phyloP scores from a whole-genome alignment of 2,113 vertebrate species.

The Martes martes region DNA sequence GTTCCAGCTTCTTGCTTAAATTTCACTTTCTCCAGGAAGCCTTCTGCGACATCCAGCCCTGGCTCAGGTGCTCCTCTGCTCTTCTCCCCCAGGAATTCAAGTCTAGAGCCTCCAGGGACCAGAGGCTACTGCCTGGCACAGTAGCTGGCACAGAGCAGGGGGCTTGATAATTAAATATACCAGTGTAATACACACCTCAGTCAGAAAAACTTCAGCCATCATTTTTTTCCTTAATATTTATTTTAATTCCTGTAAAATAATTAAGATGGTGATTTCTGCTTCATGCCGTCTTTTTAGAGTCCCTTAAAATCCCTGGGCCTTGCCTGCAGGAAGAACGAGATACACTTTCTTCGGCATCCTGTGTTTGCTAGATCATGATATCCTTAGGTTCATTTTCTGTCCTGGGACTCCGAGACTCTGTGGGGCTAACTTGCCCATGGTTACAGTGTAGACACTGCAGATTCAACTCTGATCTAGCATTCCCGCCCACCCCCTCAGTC shows the following conservation, averaged over 20 bases:
- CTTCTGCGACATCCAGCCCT: neutral
- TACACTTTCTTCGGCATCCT: neutral
- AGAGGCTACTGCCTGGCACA: neutral
- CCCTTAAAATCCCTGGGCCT: neutral
- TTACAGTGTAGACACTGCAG: neutral
- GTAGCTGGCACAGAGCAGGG: neutral
- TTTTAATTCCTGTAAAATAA: neutral
- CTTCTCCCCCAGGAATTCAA: neutral
- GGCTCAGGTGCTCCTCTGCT: neutral
- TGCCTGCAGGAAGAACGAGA: neutral
- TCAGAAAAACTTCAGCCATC: neutral
- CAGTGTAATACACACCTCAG: neutral
- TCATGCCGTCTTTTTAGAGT: neutral
- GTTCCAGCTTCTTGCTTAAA: neutral
- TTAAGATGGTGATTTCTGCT: neutral
- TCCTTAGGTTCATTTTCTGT: neutral
- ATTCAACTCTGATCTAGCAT: neutral
- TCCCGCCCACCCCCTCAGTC: no score
- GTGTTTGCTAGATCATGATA: neutral
- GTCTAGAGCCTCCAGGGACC: neutral
- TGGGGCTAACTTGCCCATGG: neutral
- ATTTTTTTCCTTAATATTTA: neutral
- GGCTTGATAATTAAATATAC: neutral
- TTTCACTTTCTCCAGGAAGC: neutral
- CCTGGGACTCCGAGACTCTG: neutral